Conservation (phyloP, 2,797 vertebrate genomes). For the Intellagama lesueurii region DNA sequence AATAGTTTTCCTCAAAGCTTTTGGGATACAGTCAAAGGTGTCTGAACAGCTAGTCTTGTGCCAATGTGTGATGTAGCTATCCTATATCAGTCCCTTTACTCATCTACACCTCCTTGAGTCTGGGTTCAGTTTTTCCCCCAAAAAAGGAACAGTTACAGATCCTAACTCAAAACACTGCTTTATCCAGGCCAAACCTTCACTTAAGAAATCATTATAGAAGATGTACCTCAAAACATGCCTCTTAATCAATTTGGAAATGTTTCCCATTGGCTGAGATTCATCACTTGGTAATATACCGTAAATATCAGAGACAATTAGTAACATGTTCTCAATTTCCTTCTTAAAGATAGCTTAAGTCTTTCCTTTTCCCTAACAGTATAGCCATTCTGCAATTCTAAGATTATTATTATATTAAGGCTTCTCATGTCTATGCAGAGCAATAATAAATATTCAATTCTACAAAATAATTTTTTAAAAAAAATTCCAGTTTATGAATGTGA, state of each 20-base stretch:
- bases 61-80: conserved; percentile 8
- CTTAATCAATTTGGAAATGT: conserved; percentile 38
- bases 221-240: conserved; percentile 30
- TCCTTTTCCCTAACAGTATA: conserved; percentile 21
- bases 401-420: not conserved
- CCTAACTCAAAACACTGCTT: conserved; percentile 38
- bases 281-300: not conserved
- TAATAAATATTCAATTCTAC: no score
- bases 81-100: conserved; percentile 7
- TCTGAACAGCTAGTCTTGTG: not conserved
- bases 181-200: conserved; percentile 18
- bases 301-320: conserved; percentile 29
- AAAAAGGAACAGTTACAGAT: conserved; percentile 43
- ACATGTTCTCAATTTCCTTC: conserved; percentile 35
- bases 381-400: not conserved
- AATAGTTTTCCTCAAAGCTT: conserved; percentile 9
- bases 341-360: conserved; percentile 25
- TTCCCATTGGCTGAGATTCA: conserved; percentile 25
- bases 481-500: no score
- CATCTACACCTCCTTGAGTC: conserved; percentile 4
- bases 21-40: not conserved
- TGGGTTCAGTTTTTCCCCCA: conserved; percentile 19
- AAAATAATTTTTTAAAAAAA: no score
- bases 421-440: conserved; percentile 31
- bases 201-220: conserved; percentile 36